Conservation (phyloP, 2,797 vertebrate species). For the Anguilla marmorata region DNA sequence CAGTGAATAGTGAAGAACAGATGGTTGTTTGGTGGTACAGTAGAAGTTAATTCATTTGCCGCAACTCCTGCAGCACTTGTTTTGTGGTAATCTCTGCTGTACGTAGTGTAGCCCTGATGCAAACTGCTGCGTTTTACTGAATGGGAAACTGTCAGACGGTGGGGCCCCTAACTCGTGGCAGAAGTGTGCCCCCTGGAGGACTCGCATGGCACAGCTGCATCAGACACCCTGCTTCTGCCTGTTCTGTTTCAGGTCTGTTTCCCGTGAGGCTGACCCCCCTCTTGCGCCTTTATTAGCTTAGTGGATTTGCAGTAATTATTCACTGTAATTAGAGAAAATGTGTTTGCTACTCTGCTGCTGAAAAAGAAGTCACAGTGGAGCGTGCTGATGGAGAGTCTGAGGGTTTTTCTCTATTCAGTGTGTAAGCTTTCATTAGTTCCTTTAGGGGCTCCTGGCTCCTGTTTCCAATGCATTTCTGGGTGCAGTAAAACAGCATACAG, state of each 20-base stretch:
- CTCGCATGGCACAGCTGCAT: not conserved
- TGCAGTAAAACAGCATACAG: not conserved
- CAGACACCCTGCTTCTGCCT: not conserved
- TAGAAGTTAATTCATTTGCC: not conserved
- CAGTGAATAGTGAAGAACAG: not conserved
- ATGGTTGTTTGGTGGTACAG: not conserved
- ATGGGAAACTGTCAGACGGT: not conserved
- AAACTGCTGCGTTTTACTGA: not conserved
- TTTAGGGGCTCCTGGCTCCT: not conserved
- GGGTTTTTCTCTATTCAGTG: conserved; percentile 2
- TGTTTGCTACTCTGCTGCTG: conserved; percentile 29
- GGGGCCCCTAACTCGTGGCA: not conserved
- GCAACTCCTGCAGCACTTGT: not conserved
- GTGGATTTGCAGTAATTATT: conserved; percentile 42
- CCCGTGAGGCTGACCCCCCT: not conserved
- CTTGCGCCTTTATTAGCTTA: conserved; percentile 48
- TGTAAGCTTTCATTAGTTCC: not conserved
- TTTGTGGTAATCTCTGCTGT: not conserved
- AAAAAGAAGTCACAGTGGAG: not conserved
- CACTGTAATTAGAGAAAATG: conserved; percentile 55
- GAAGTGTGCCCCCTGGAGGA: not conserved
- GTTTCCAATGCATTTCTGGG: not conserved
- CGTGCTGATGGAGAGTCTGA: not conserved
- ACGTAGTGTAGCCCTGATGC: not conserved
- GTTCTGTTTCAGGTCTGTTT: not conserved